Percentiles rank a stretch among this genome's conserved stretches.
These are phyloP conservation scores for Drosophila virilis DNA, from an alignment of 1,140 invertebrate genomes.

Conservation along the genomic window DNA sequence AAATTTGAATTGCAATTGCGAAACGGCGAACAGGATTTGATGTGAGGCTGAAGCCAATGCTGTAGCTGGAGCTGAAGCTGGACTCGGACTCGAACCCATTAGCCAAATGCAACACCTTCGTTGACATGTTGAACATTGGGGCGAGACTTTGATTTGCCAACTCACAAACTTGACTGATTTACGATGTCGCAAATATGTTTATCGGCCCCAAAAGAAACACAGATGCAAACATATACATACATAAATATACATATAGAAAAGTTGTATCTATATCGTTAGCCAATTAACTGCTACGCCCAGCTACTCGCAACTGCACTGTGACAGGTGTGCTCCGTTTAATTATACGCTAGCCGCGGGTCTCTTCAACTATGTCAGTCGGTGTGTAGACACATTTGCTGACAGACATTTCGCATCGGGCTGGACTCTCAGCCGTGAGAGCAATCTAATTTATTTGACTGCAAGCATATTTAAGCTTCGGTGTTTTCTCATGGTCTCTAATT, in stretches of 20 bases:
- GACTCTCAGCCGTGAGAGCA: not conserved
- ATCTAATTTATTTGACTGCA: not conserved
- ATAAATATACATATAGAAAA: slow-evolving; percentile 1
- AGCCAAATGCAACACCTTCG: slow-evolving; percentile 70
- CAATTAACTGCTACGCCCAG: slow-evolving; percentile 69
- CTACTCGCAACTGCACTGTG: slow-evolving; percentile 30
- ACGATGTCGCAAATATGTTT: slow-evolving; percentile 38
- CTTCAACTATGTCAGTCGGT: not conserved
- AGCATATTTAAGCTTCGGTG: not conserved
- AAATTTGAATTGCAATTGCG: slow-evolving; percentile 51
- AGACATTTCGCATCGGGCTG: not conserved
- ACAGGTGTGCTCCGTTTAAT: slow-evolving; percentile 43
- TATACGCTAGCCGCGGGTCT: slow-evolving; percentile 7
- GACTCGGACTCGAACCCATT: slow-evolving; percentile 46
- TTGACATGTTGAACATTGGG: slow-evolving; percentile 53
- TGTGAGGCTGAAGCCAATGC: not conserved
- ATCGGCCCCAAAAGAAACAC: slow-evolving; percentile 11
- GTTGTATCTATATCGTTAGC: slow-evolving; percentile 18
- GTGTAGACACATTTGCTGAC: not conserved
- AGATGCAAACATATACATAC: not conserved
- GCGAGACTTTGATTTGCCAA: slow-evolving; percentile 70
- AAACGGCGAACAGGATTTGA: slow-evolving; percentile 71
- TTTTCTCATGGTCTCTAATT: not conserved
- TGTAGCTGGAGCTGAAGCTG: not conserved
- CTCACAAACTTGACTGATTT: slow-evolving; percentile 65